phyloP scores from a whole-genome alignment of 2,888 invertebrate genomes.

The Dryomyza anilis region DNA sequence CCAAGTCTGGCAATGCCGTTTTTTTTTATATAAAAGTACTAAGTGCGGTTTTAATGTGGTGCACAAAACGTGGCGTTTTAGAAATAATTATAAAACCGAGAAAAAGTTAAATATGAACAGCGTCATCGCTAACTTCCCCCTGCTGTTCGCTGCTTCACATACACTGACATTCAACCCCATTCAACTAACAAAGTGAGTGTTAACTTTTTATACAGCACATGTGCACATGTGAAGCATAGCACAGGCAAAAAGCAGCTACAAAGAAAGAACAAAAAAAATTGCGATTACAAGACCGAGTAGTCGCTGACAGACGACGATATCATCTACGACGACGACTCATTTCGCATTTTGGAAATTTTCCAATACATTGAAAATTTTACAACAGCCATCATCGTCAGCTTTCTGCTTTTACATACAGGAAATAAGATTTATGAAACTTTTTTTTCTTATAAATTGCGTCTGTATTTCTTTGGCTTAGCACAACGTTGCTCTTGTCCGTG shows the following conservation, averaged over 20 bases:
- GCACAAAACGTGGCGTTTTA: too few relatives aligned
- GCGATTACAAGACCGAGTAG: slow-evolving; percentile 25
- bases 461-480: not conserved
- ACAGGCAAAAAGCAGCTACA: slow-evolving; percentile 5
- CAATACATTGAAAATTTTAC: not conserved
- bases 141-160: too few relatives aligned
- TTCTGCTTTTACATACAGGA: not conserved
- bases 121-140: too few relatives aligned
- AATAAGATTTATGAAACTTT: not conserved
- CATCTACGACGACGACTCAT: not conserved
- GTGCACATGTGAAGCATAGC: slow-evolving; percentile 34
- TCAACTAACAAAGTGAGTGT: not conserved
- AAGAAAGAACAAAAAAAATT: slow-evolving; percentile 19
- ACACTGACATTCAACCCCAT: not conserved
- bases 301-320: not conserved
- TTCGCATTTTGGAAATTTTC: not conserved
- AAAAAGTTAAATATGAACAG: too few relatives aligned
- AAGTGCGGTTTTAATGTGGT: too few relatives aligned
- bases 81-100: too few relatives aligned
- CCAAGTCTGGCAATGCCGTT: too few relatives aligned
- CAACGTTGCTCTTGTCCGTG: slow-evolving; percentile 17
- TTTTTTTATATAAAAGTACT: too few relatives aligned
- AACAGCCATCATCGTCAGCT: not conserved
- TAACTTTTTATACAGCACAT: not conserved
- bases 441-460: not conserved